phyloP scores from a whole-genome alignment of 35 echinoderm and acorn worm species.

The Heliocidaris tuberculata region DNA sequence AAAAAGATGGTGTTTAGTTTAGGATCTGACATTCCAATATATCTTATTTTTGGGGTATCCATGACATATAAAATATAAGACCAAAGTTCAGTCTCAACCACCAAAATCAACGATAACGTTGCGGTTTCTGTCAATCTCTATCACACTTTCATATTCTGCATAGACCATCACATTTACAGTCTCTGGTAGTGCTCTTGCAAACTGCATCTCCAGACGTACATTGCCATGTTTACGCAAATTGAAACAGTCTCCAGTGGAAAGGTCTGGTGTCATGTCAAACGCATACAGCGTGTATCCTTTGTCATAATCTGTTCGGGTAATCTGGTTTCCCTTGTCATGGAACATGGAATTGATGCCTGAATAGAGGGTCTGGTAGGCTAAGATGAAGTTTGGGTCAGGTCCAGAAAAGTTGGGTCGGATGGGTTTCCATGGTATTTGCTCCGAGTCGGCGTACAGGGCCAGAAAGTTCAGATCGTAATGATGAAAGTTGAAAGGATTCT shows the following conservation, averaged over 20 bases:
- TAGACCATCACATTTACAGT: conserved; percentile 59
- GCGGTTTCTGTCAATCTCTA: conserved; percentile 66
- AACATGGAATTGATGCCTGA: conserved; percentile 57
- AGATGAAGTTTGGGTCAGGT: conserved; percentile 56
- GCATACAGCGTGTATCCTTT: too few species aligned
- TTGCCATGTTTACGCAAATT: too few species aligned
- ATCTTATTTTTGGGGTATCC: conserved; percentile 47
- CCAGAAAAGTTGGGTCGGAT: too few species aligned
- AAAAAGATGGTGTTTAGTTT: conserved; percentile 36
- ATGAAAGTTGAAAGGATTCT: too few species aligned
- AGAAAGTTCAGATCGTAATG: too few species aligned
- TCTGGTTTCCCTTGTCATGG: conserved; percentile 47
- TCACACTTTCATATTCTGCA: too few species aligned
- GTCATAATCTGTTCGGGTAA: conserved; percentile 39
- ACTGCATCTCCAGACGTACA: conserved; percentile 70
- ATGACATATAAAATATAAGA: neutral
- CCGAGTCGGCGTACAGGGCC: too few species aligned
- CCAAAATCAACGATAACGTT: conserved; percentile 65
- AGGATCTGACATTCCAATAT: conserved; percentile 31
- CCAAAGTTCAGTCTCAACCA: conserved; percentile 11
- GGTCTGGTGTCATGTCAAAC: conserved; percentile 67
- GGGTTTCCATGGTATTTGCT: too few species aligned
- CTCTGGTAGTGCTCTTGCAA: conserved; percentile 51
- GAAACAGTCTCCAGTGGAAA: conserved; percentile 56
- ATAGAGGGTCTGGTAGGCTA: conserved; percentile 61